Evolutionary conservation across 2,113 vertebrate genomes (phyloP).

Genomic region (Herpetotheres cachinnans): DNA sequence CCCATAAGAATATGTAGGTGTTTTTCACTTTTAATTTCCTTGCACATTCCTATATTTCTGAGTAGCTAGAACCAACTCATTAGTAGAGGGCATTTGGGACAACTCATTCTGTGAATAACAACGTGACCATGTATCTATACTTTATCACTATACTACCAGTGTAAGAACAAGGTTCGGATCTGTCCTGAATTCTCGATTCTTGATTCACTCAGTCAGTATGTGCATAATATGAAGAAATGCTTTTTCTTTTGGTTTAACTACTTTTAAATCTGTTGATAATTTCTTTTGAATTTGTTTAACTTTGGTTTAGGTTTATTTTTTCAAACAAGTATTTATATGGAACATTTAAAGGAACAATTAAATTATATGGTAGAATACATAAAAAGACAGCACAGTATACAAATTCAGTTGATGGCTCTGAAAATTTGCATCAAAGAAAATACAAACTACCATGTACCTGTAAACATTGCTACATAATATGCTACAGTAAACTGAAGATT

Average conservation of each 20-base stretch:
- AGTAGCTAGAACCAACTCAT: neutral
- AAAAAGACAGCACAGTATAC: neutral
- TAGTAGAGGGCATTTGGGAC: neutral
- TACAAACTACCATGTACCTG: neutral
- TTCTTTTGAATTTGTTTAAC: neutral
- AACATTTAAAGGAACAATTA: neutral
- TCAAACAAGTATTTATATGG: neutral
- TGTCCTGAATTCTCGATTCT: neutral
- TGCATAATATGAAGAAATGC: neutral
- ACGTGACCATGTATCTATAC: neutral
- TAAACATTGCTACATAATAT: neutral
- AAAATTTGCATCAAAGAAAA: neutral
- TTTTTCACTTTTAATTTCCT: neutral
- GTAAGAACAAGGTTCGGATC: neutral
- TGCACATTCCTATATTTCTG: neutral
- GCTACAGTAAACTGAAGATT: constrained; percentile 13
- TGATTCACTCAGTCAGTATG: neutral
- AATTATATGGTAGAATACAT: neutral
- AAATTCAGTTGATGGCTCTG: neutral
- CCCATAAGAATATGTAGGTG: neutral
- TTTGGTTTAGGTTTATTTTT: neutral
- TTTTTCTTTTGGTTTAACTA: neutral
- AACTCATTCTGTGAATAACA: neutral
- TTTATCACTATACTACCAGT: neutral
- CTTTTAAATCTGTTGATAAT: neutral